Base-by-base conservation (phyloP, 2,888 invertebrate genomes). In the Apeira syringaria region DNA sequence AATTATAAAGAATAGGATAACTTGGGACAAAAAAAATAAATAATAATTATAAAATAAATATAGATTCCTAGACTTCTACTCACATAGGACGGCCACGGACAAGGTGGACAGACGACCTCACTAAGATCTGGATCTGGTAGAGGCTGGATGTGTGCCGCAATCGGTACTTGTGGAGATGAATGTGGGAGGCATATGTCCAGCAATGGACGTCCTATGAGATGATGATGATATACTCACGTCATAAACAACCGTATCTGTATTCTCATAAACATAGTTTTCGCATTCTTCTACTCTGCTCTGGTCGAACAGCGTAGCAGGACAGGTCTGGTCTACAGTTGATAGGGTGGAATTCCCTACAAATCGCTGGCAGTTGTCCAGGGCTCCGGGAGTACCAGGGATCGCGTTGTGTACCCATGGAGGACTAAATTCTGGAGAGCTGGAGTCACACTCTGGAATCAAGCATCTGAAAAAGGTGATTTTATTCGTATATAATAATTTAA, bases 341-440 rank as follows among this genome's bases (percentile, higher is more conserved):
- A 46, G 83, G 24, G 45, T 49, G 1, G 26, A 28, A 48, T 63
- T 67, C 10, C 56, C 69, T 0, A 18, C 32, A 18, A 15, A 92
- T 1, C 91, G 82, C 35, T 75, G 68, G 56, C 92, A 92, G 44
- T 80, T 81, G 39, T 91, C 87, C 47, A 83, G 7, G 9, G 24
- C 35, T 47, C 10, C 31, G 3, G 31, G 11, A 1, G 22, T 9
- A 3, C 11, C 66, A 0, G 92, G 91, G 4, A 88, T 72, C 0
- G 91, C 90, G 33, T 80, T 64, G 20, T n/a, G n/a, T 10, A 29
- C 30, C 38, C 53, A 53, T 3, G 12, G 5, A 5, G 53, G 50
- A 3, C 26, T 27, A 29, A 24, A 50, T 9, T 43, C 50, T 1
- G 42, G 45, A 1, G 35, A 18, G 2, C 12, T 7, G 0, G 26